phyloP scores from a whole-genome alignment of 2,113 vertebrate species.

The Nyctereutes procyonoides region DNA sequence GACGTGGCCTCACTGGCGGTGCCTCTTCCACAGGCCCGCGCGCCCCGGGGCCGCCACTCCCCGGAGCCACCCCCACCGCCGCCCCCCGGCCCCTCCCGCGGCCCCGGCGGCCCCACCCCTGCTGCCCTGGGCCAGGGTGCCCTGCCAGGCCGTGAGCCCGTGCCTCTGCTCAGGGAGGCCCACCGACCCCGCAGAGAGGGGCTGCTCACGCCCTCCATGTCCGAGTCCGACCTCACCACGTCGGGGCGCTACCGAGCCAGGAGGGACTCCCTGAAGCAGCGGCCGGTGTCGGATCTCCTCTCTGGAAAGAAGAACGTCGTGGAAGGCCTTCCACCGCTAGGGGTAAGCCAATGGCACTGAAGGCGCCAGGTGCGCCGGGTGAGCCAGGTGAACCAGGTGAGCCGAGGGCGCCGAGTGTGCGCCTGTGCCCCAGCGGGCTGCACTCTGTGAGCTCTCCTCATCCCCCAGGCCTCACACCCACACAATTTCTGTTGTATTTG shows the following conservation, averaged over 20 bases:
- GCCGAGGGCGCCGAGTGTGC: no score
- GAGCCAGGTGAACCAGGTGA: no score
- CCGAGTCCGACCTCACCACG: conserved; percentile 94
- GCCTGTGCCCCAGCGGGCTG: no score
- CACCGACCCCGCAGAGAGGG: conserved; percentile 85
- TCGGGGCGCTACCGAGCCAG: conserved; percentile 89
- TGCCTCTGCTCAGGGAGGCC: conserved; percentile 80
- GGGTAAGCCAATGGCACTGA: conserved; percentile 87
- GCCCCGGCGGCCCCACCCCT: conserved; percentile 81
- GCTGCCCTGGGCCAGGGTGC: conserved; percentile 73
- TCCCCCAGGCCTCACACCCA: rapidly evolving
- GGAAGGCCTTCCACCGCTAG: conserved; percentile 94
- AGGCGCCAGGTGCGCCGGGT: no score
- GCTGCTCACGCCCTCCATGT: conserved; percentile 92
- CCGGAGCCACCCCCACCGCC: conserved; percentile 87
- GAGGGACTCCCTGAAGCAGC: conserved; percentile 92
- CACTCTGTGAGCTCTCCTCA: background rate
- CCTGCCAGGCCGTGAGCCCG: conserved; percentile 90
- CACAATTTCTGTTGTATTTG: conserved; percentile 44
- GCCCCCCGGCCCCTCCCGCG: conserved; percentile 85
- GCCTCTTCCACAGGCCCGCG: conserved; percentile 84
- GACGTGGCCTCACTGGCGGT: conserved; percentile 85
- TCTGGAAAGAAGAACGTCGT: conserved; percentile 91
- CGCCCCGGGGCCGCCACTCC: conserved; percentile 83
- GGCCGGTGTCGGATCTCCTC: conserved; percentile 93